Conservation (phyloP, 1,140 invertebrate genomes). For the Rhopalosiphum maidis region DNA sequence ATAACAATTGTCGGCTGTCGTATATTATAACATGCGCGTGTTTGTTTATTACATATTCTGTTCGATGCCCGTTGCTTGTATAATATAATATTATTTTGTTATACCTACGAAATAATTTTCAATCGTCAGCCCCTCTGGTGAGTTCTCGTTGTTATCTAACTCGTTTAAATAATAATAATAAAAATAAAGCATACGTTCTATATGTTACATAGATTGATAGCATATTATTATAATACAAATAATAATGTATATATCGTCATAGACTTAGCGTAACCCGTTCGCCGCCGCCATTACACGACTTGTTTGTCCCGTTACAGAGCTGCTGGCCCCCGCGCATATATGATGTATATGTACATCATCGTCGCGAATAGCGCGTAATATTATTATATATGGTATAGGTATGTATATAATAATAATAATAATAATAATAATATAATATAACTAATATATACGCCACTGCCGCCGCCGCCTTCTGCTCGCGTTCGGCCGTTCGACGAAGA, state of each 20-base stretch:
- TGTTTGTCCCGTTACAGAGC: constrained; percentile 39
- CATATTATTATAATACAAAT: background rate
- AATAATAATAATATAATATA: too few relatives aligned
- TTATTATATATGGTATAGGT: background rate
- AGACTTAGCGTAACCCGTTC: background rate
- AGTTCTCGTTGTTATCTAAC: background rate
- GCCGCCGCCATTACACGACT: constrained; percentile 3
- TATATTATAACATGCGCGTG: background rate
- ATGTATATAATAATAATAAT: background rate
- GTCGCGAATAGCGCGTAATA: background rate
- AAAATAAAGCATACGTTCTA: background rate
- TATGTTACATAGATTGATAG: background rate
- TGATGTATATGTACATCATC: background rate
- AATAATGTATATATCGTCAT: background rate
- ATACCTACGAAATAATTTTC: background rate
- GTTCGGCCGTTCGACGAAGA: background rate
- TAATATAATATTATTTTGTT: background rate
- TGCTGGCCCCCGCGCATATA: background rate
- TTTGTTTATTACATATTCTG: background rate
- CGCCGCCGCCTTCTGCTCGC: background rate
- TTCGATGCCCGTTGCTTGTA: background rate
- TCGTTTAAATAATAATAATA: constrained; percentile 45
- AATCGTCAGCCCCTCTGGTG: background rate
- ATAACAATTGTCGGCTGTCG: background rate
- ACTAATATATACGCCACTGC: too few relatives aligned